Base-by-base conservation (phyloP, 2,797 vertebrate species). In the Enoplosus armatus region DNA sequence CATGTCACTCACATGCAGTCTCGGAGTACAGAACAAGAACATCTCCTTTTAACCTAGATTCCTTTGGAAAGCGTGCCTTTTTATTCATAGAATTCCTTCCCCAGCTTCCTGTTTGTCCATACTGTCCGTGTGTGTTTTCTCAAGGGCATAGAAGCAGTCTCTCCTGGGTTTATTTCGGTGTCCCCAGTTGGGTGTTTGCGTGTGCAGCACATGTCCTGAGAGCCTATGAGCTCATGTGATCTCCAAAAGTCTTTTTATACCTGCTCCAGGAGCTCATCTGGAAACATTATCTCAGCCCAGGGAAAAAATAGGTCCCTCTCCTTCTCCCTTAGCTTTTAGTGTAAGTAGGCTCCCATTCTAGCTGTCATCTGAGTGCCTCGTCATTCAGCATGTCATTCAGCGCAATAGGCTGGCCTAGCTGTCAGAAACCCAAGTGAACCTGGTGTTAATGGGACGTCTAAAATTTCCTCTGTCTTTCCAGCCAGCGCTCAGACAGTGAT, bases 41-140 rank as follows among this genome's bases (percentile, higher is more conserved):
- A 89, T 90, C 84, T 90, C 86, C 75, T 89, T 86, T 92, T 92
- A 89, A 88, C 91, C 90, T 86, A 91, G 73, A 90, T 93, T 84
- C 24, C 65, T 65, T 66, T 85, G 63, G 58, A 84, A 85, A 67
- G 59, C 71, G 12, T 43, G 8, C 31, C 37, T 76, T 82, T 60
- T 79, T 85, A 70, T 87, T 84, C 65, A 66, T 26, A 69, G 64
- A 65, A 33, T 61, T 69, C 20, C 35, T 70, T 55, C 14, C 27
- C 3, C 8, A 5, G 9, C 37, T 39, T 69, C 50, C 50, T 6
- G 54, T 68, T 65, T 35, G 27, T 45, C 15, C 9, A 22, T 14
- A n/a, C 37, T 16, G 3, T 53, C 3, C 39, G 18, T 63, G 22
- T 56, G 8, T 78, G 39, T 65, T 65, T 20, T 27, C 24, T 68